Base-by-base conservation (phyloP, 1,140 invertebrate species). In the Calliopsis andreniformis region DNA sequence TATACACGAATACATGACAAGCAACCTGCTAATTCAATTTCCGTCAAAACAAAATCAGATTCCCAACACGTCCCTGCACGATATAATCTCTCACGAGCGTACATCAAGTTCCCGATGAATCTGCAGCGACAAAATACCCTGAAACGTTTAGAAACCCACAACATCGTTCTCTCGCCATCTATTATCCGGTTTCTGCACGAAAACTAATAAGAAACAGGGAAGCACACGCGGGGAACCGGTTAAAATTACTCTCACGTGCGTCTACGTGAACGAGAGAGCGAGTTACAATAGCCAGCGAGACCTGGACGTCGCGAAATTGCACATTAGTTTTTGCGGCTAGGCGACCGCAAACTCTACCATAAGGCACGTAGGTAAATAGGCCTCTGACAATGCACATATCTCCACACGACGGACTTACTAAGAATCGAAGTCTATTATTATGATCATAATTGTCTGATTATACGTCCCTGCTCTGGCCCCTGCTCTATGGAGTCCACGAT, bases 401-500 rank as follows among this genome's bases (percentile, higher is more conserved):
- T 70, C 68, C 63, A 45, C 51, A 18, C 23, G 42, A 39, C 30
- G 12, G 49, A 25, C 47, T 62, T 82, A 82, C 80, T 67, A 47
- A 66, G 80, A 82, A 82, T 78, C 71, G 56, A 43, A 39, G n/a
- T 25, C 67, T 82, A 68, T 82, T 71, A 82, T 82, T 82, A 82
- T 68, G 45, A 82, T 18, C 59, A 66, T 80, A 80, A 82, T 82
- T 70, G 67, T 72, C 73, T 82, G 80, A 82, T 82, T 82, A 82
- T 82, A 82, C 79, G 80, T 82, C 67, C 82, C 67, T 66, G 73
- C 81, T 69, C 79, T 35, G 59, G 42, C 53, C 32, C 61, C 30
- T 23, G n/a, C 56, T 20, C 63, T 58, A 35, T 23, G 25, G 8
- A n/a, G 12, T 45, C 4, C 10, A 39, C 35, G 35, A 25, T 25